phyloP scores from a whole-genome alignment of 2,797 vertebrate species.

The Gorsachius magnificus region DNA sequence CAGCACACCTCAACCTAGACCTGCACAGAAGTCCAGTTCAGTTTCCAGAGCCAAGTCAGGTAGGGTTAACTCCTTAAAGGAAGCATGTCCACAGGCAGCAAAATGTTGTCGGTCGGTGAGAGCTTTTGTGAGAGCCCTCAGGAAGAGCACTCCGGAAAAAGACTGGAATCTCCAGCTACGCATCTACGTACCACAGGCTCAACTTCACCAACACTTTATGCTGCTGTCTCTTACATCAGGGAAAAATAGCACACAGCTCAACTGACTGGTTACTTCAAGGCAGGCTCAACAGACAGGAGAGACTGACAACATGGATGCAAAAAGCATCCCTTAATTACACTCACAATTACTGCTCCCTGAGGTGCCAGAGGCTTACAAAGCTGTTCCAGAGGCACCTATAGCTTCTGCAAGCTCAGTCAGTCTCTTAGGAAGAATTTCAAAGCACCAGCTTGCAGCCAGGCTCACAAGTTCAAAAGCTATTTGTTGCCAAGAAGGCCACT shows the following conservation, averaged over 20 bases:
- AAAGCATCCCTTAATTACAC: not conserved
- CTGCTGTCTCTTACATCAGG: not conserved
- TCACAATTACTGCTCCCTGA: not conserved
- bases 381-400: not conserved
- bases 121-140: not conserved
- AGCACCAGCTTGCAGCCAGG: not conserved
- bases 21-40: not conserved
- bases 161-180: not conserved
- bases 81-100: not conserved
- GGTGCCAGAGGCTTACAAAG: not conserved
- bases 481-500: conserved; percentile 13
- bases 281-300: not conserved
- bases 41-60: not conserved
- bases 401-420: not conserved
- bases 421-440: not conserved
- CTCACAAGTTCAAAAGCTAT: not conserved
- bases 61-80: not conserved
- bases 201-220: not conserved
- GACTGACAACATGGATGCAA: accelerated
- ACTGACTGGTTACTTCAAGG: not conserved
- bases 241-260: not conserved
- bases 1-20: not conserved
- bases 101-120: not conserved
- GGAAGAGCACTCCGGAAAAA: not conserved
- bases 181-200: not conserved